Base-by-base conservation (phyloP, 2,113 vertebrate species). In the Dasyornis broadbenti region DNA sequence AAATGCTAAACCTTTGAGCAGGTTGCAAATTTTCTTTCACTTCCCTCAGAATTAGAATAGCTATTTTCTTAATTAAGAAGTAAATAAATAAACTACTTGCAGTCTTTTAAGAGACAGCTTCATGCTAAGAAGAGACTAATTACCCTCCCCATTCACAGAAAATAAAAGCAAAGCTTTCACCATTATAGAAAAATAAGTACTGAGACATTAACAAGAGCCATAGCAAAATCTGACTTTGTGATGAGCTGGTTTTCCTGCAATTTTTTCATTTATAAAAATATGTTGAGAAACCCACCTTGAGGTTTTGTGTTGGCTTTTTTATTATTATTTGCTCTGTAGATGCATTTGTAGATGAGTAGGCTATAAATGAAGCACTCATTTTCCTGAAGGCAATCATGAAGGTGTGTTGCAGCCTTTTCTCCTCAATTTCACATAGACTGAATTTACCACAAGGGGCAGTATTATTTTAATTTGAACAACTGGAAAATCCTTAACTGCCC, bases 401-500 rank as follows among this genome's bases (percentile, higher is more conserved):
- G 45, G 27, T 71, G 28, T 60, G 50, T 57, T 68, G 52, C 56
- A 91, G 47, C 49, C 21, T 75, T 83, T 81, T 39, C 61, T 80
- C 88, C 71, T 59, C 88, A 70, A 28, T 69, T 94, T 94, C 77
- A 82, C 35, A 60, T 42, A 57, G 50, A 92, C n/a, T 22, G 15
- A 73, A 61, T 81, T 91, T 66, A 91, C 73, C 72, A 81, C 66
- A 87, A 75, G 26, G 71, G 5, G 21, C 70, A 96, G 42, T 56
- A 73, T 50, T 78, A 78, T 50, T 70, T 93, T 64, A 84, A 81
- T 85, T 56, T 81, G 56, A 92, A 78, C 44, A 87, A 91, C 19
- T 72, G 50, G 61, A 81, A 93, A 95, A 94, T 91, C 66, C 71
- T 73, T 84, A 78, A 63, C 93, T 91, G 50, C 47, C 84, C 78